Conservation (phyloP, 2,888 invertebrate species). For the Troides oblongomaculatus region DNA sequence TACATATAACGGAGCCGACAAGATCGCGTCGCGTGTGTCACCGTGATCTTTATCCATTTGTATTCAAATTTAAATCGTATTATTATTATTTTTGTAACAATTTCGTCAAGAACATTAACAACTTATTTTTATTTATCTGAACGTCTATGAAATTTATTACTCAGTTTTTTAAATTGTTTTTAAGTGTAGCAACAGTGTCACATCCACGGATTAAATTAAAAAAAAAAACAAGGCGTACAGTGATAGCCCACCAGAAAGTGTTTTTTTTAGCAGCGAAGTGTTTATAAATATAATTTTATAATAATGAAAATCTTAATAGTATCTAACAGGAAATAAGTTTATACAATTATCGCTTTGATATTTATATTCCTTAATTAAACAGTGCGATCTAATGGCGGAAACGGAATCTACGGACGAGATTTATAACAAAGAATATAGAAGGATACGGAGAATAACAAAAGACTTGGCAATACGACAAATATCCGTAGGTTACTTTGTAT, state of each 20-base stretch:
- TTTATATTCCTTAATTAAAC: background rate
- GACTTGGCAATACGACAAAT: constrained; percentile 84
- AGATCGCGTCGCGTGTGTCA: constrained; percentile 65
- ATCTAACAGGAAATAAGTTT: no score
- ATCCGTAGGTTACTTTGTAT: constrained; percentile 78
- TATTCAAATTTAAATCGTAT: constrained; percentile 40
- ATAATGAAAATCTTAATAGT: background rate
- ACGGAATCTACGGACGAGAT: constrained; percentile 57
- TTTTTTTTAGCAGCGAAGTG: background rate
- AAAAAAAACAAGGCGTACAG: background rate
- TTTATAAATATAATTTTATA: background rate
- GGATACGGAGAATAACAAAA: constrained; percentile 84
- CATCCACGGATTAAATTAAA: background rate
- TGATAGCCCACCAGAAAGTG: no score
- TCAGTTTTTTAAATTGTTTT: background rate
- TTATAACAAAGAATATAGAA: constrained; percentile 85
- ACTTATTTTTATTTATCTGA: constrained; percentile 4
- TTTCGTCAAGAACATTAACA: background rate
- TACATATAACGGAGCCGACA: constrained; percentile 67
- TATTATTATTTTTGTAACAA: constrained; percentile 22
- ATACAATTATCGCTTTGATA: no score
- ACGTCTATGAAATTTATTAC: background rate
- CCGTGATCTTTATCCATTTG: constrained; percentile 36
- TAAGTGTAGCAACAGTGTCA: background rate
- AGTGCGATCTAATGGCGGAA: constrained; percentile 50